A percentile compares a stretch with the other conserved stretches of the same genome.
These are phyloP conservation scores for Aptenodytes forsteri DNA, from an alignment of 2,113 vertebrate species.

Conservation along the genomic window DNA sequence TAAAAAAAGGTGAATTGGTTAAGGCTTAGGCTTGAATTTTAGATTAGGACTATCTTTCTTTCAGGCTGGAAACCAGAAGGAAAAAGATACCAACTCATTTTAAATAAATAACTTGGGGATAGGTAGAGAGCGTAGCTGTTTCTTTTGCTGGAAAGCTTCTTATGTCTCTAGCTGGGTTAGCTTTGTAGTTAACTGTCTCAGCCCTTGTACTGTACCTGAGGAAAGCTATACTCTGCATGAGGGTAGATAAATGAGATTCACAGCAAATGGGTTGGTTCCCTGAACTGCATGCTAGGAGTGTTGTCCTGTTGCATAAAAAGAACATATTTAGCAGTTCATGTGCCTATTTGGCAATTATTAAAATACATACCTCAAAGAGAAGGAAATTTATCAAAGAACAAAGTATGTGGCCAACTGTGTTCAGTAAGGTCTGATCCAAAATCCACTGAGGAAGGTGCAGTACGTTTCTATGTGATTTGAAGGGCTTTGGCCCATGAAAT, in stretches of 20 bases:
- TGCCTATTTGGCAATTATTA: constrained; percentile 15
- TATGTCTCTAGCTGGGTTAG: not conserved
- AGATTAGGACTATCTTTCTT: not conserved
- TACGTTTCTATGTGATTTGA: not conserved
- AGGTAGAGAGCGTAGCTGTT: not conserved
- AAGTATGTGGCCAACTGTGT: not conserved
- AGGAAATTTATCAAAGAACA: not conserved
- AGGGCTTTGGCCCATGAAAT: not conserved
- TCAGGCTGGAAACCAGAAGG: not conserved
- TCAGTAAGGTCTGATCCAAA: not conserved
- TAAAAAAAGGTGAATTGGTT: not conserved
- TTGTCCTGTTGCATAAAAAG: not conserved
- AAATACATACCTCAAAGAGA: not conserved
- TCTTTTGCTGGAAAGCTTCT: not conserved
- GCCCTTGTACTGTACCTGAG: not conserved
- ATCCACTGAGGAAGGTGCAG: not conserved
- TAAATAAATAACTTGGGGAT: not conserved
- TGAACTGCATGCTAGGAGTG: not conserved
- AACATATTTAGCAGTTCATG: not conserved
- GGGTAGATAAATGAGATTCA: not conserved
- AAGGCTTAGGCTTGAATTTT: not conserved
- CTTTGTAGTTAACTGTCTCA: not conserved
- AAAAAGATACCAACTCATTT: not conserved
- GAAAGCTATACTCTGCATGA: not conserved
- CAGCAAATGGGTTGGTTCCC: not conserved